Conservation (phyloP, 92 coral and sea anemone genomes). For the Siderastrea radians region DNA sequence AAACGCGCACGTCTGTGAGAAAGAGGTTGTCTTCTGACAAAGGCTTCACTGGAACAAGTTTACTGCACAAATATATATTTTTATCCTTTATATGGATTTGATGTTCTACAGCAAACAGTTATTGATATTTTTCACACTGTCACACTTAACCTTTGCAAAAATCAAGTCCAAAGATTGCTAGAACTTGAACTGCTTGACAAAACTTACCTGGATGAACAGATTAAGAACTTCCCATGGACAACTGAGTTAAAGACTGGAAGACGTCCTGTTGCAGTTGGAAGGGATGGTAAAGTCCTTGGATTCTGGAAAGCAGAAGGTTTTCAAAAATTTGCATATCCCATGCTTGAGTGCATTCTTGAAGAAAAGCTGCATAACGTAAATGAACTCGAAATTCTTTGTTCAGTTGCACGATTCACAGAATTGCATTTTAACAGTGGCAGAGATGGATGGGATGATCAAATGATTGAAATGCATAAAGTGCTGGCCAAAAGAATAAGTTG, state of each 20-base stretch:
- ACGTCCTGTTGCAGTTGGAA: constrained; percentile 57
- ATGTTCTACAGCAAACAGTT: constrained; percentile 55
- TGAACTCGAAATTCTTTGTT: constrained; percentile 48
- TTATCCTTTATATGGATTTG: constrained; percentile 76
- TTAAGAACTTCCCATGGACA: constrained; percentile 70
- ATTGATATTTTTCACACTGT: constrained; percentile 70
- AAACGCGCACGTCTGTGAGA: constrained; percentile 61
- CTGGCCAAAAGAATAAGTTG: constrained; percentile 48
- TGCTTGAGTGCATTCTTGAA: constrained; percentile 63
- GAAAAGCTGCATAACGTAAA: constrained; percentile 14
- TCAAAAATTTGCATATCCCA: constrained; percentile 70
- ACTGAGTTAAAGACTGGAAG: constrained; percentile 56
- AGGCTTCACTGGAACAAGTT: constrained; percentile 78
- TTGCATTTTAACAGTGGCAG: constrained; percentile 68
- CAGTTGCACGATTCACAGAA: constrained; percentile 57
- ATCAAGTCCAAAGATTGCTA: constrained; percentile 63
- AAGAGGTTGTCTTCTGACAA: constrained; percentile 60
- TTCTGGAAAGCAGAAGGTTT: constrained; percentile 77
- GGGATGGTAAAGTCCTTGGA: constrained; percentile 62
- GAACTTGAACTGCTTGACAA: constrained; percentile 65
- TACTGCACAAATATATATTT: constrained; percentile 69
- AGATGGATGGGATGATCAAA: constrained; percentile 58
- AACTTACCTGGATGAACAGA: constrained; percentile 64
- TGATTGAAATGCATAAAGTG: constrained; percentile 52
- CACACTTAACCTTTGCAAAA: constrained; percentile 61